Percentiles rank a stretch among this genome's conserved stretches.
Conservation (phyloP, 2,888 invertebrate genomes). For the Cryptocheilus praepositus region DNA sequence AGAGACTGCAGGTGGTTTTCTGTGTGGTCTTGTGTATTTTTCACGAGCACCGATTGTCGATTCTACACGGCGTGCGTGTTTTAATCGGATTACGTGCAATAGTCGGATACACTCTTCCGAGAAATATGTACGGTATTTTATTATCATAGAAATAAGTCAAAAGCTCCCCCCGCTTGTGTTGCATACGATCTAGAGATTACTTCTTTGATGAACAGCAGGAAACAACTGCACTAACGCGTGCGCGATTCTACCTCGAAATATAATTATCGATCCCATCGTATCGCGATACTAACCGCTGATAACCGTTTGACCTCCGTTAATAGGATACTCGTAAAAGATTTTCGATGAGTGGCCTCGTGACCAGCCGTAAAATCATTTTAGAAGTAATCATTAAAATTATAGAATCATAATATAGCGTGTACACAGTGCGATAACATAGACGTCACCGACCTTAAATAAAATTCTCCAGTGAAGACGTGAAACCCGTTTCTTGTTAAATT, state of each 20-base stretch:
- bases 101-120: too few species aligned
- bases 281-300: not conserved
- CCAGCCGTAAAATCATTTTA: too few species aligned
- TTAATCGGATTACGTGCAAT: too few species aligned
- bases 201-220: slow-evolving; percentile 28
- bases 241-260: slow-evolving; percentile 51
- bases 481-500: too few species aligned
- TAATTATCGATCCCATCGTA: slow-evolving; percentile 51
- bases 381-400: too few species aligned
- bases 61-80: too few species aligned
- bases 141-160: too few species aligned
- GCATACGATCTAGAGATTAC: slow-evolving; percentile 28
- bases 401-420: too few species aligned
- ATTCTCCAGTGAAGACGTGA: too few species aligned
- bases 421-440: too few species aligned
- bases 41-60: slow-evolving; percentile 13
- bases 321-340: slow-evolving; percentile 19
- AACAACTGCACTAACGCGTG: slow-evolving; percentile 39
- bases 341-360: not conserved
- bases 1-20: slow-evolving; percentile 48
- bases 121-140: too few species aligned
- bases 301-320: slow-evolving; percentile 18
- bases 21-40: slow-evolving; percentile 57
- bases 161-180: slow-evolving; percentile 11
- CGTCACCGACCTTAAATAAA: too few species aligned